phyloP scores from a whole-genome alignment of 1,140 invertebrate genomes.

The Coenobita brevimanus region DNA sequence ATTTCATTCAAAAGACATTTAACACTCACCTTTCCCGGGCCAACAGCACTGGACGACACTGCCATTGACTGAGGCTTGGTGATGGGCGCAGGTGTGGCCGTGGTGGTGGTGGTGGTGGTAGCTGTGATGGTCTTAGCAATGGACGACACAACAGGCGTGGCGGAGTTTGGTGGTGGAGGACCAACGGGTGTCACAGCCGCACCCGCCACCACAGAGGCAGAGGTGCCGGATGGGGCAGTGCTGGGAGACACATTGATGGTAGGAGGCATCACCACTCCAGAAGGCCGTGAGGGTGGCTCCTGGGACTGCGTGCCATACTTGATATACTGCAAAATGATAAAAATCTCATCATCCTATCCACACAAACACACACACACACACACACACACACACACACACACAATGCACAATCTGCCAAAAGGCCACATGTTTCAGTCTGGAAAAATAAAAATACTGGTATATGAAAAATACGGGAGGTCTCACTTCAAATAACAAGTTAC shows the following conservation, averaged over 20 bases:
- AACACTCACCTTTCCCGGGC: constrained; percentile 68
- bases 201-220: constrained; percentile 62
- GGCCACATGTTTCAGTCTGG: too few relatives aligned
- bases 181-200: constrained; percentile 32
- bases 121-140: constrained; percentile 49
- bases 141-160: constrained; percentile 38
- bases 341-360: too few relatives aligned
- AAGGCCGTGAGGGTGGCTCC: constrained; percentile 88
- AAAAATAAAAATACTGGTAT: too few relatives aligned
- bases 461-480: too few relatives aligned
- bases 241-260: constrained; percentile 73
- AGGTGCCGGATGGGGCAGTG: constrained; percentile 30
- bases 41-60: constrained; percentile 22
- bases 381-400: too few relatives aligned
- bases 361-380: too few relatives aligned
- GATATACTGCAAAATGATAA: constrained; percentile 82
- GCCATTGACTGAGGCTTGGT: constrained; percentile 54
- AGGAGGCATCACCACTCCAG: constrained; percentile 82
- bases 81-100: constrained; percentile 53
- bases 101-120: constrained; percentile 68
- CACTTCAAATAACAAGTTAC: too few relatives aligned
- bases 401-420: too few relatives aligned
- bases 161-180: constrained; percentile 34
- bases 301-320: constrained; percentile 89
- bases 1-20: too few relatives aligned